Evolutionary conservation across 2,888 invertebrate genomes (phyloP).

Genomic region (Homarus gammarus): DNA sequence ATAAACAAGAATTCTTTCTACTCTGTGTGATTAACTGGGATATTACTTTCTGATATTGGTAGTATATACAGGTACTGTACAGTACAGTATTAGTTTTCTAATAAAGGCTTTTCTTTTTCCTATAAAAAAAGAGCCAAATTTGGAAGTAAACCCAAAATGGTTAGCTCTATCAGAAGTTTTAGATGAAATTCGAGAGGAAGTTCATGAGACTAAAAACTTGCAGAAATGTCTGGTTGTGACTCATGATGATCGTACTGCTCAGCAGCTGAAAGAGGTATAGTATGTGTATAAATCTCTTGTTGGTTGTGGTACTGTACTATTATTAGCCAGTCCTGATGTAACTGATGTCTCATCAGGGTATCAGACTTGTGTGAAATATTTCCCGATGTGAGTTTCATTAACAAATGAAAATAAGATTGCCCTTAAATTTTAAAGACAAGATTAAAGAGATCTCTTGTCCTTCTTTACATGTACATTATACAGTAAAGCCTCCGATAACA

Average conservation of each 20-base stretch:
- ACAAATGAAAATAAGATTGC: no score
- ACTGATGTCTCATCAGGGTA: no score
- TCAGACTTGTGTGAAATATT: no score
- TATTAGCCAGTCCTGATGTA: no score
- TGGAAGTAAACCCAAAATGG: conserved; percentile 95
- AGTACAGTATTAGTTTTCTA: background rate
- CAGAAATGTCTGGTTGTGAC: conserved; percentile 77
- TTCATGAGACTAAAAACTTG: conserved; percentile 79
- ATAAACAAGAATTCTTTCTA: no score
- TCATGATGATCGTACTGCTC: conserved; percentile 89
- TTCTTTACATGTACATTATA: no score
- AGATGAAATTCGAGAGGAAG: conserved; percentile 89
- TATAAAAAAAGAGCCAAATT: conserved; percentile 79
- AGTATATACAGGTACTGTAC: no score
- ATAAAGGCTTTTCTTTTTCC: background rate
- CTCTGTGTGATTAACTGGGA: background rate
- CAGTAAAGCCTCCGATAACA: no score
- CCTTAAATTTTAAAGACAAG: no score
- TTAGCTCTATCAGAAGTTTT: conserved; percentile 89
- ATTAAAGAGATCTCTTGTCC: no score
- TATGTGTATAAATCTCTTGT: no score
- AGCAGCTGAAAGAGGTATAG: conserved; percentile 85
- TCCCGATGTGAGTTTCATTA: no score
- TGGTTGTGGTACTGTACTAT: background rate
- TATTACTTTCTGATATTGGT: background rate